phyloP scores from a whole-genome alignment of 1,140 invertebrate species.

The Bursaphelenchus mucronatus region DNA sequence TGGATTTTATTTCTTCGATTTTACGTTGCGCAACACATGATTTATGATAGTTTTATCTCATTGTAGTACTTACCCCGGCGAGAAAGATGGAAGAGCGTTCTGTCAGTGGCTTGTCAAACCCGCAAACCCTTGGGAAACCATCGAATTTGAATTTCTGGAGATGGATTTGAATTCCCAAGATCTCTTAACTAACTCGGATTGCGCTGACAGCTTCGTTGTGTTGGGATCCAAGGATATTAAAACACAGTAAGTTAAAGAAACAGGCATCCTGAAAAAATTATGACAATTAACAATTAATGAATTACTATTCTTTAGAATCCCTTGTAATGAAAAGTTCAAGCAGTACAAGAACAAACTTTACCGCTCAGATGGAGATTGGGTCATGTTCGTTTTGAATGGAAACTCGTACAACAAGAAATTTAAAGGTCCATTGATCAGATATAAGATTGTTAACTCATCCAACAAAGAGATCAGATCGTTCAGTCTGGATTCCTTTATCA shows the following conservation, averaged over 20 bases:
- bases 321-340: not conserved
- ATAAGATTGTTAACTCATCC: constrained; percentile 4
- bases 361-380: constrained; percentile 13
- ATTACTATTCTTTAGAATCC: not conserved
- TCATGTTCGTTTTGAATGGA: constrained; percentile 3
- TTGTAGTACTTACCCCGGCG: constrained; percentile 13
- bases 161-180: constrained; percentile 19
- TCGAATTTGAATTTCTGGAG: constrained; percentile 23
- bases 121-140: constrained; percentile 7
- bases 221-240: constrained; percentile 6
- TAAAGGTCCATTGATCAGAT: constrained; percentile 10
- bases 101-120: constrained; percentile 26
- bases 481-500: not conserved
- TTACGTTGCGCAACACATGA: too few relatives aligned
- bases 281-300: too few relatives aligned
- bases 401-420: not conserved
- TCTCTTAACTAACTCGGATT: not conserved
- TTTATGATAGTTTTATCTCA: not conserved
- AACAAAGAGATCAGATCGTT: constrained; percentile 18
- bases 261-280: too few relatives aligned
- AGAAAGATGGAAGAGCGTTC: constrained; percentile 13
- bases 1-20: too few relatives aligned
- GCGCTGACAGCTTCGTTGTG: constrained; percentile 14
- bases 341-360: not conserved
- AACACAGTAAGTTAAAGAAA: constrained; percentile 3